Conservation (phyloP, 2,113 vertebrate species). For the Periophthalmodon schlosseri region DNA sequence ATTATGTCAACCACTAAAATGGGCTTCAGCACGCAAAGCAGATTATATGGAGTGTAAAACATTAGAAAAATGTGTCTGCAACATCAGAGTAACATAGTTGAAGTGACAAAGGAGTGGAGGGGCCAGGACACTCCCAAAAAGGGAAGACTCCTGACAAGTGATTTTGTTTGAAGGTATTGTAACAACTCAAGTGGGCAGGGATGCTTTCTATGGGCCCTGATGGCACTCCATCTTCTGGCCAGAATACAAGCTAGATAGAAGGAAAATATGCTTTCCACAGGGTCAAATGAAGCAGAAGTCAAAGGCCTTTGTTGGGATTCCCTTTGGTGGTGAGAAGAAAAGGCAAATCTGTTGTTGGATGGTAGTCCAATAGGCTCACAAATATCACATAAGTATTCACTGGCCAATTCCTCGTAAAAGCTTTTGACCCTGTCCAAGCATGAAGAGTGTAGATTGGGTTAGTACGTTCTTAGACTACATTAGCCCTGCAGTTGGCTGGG, state of each 20-base stretch:
- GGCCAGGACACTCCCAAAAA: constrained; percentile 82
- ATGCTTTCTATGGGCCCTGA: constrained; percentile 80
- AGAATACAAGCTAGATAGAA: constrained; percentile 80
- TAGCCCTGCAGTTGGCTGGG: constrained; percentile 53
- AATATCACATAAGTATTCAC: constrained; percentile 69
- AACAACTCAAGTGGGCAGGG: constrained; percentile 77
- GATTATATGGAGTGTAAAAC: constrained; percentile 98
- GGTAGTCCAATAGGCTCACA: constrained; percentile 53
- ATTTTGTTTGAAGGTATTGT: constrained; percentile 89
- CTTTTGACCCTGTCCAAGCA: constrained; percentile 47
- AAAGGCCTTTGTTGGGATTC: constrained; percentile 83
- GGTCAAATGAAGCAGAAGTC: constrained; percentile 91
- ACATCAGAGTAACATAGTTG: constrained; percentile 81
- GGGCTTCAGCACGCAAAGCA: constrained; percentile 80
- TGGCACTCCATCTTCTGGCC: constrained; percentile 84
- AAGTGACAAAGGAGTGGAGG: constrained; percentile 75
- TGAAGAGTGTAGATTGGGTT: constrained; percentile 58
- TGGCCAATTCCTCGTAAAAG: constrained; percentile 37
- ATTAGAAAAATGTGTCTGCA: constrained; percentile 87
- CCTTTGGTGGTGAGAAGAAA: constrained; percentile 79
- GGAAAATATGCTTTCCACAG: constrained; percentile 94
- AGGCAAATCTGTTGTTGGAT: constrained; percentile 69
- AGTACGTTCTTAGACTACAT: constrained; percentile 55
- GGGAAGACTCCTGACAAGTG: constrained; percentile 86
- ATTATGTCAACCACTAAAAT: constrained; percentile 82